Evolutionary conservation across 2,113 vertebrate species (phyloP).

Genomic region (Eubucco bourcierii): DNA sequence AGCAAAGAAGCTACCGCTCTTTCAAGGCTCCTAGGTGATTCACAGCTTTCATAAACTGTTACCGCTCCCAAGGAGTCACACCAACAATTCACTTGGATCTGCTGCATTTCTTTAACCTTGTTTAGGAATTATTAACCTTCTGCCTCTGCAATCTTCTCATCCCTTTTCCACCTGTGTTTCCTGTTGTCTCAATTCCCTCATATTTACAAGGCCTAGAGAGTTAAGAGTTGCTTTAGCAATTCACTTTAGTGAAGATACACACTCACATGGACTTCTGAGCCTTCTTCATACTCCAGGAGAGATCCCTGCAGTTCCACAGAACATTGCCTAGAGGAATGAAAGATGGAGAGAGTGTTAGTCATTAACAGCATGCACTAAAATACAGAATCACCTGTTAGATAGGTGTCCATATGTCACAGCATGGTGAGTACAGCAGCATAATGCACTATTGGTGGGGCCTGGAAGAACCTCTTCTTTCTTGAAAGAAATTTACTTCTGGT

Average conservation of each 20-base stretch:
- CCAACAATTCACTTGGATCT: not conserved
- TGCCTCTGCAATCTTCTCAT: not conserved
- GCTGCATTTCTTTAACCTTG: not conserved
- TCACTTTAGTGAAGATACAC: not conserved
- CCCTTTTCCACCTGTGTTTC: not conserved
- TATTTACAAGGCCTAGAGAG: not conserved
- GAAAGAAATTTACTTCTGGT: not conserved
- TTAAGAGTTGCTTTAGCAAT: not conserved
- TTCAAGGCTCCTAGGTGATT: not conserved
- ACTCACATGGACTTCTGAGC: conserved; percentile 26
- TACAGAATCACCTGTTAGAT: fast-evolving
- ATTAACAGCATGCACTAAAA: not conserved
- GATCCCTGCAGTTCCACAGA: not conserved
- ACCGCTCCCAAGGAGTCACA: not conserved
- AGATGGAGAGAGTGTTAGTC: not conserved
- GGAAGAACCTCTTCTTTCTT: not conserved
- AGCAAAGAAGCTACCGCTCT: fast-evolving
- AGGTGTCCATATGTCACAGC: not conserved
- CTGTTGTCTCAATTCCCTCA: not conserved
- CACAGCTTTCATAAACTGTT: not conserved
- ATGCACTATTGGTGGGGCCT: not conserved
- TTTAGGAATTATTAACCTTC: not conserved
- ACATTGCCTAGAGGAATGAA: not conserved
- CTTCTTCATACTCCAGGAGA: not conserved
- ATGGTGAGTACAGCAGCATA: not conserved